These are phyloP conservation scores for Physocephala rufipes DNA, from an alignment of 2,888 invertebrate species.

Conservation along the genomic window DNA sequence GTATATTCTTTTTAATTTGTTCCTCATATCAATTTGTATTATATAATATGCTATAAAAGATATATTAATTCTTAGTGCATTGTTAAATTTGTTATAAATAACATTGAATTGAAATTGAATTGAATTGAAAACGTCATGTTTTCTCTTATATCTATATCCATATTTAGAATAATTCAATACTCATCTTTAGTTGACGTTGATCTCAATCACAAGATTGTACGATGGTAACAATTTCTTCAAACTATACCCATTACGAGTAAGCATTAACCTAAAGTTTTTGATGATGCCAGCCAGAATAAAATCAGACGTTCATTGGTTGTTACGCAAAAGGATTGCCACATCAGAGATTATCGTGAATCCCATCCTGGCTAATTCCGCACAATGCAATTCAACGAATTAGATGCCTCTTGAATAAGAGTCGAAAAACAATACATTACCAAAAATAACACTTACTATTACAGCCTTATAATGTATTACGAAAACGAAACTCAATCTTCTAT, in stretches of 20 bases:
- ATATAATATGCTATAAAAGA: no score
- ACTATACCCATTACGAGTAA: not conserved
- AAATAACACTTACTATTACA: not conserved
- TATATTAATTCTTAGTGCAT: no score
- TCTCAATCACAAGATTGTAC: conserved; percentile 43
- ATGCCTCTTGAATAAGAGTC: conserved; percentile 57
- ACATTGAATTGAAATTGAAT: no score
- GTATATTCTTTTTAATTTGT: no score
- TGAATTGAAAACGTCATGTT: no score
- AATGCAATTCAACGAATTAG: conserved; percentile 37
- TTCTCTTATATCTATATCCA: no score
- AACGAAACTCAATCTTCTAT: conserved; percentile 55
- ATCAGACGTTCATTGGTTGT: conserved; percentile 12
- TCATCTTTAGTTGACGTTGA: conserved; percentile 46
- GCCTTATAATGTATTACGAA: conserved; percentile 24
- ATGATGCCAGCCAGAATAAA: conserved; percentile 17
- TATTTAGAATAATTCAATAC: no score
- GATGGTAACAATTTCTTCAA: not conserved
- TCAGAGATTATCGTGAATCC: conserved; percentile 36
- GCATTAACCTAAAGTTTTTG: conserved; percentile 23
- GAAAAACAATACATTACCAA: conserved; percentile 52
- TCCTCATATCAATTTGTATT: no score
- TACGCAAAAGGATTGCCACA: conserved; percentile 1
- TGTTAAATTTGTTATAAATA: no score
- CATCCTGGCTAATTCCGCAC: conserved; percentile 43